Evolutionary conservation across 92 coral and sea anemone genomes (phyloP), one percentile per base, ranked within the genome.

Genomic region (Actinernus sp.): DNA sequence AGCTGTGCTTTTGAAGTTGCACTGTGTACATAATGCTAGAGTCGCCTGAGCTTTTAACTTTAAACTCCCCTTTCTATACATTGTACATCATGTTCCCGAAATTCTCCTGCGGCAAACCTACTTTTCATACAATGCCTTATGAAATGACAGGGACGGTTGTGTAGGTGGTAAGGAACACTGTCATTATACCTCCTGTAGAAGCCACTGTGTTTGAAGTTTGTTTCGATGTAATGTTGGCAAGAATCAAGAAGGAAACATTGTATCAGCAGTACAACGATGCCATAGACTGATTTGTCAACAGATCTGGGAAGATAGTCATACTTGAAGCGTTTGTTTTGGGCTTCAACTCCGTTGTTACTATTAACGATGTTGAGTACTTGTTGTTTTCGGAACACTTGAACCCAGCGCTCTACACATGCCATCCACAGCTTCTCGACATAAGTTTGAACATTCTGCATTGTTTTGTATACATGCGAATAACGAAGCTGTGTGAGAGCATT

Each of bases 331-430:
- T 40, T 39, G 66, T 87, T 87, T 48, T 87, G 93, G 8, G 81
- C 67, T 66, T 87, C 85, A 20, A 78, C 81, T 7, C 72, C 81
- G 44, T 85, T 85, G 56, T 71, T 85, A 7, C 82, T 85, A 58
- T 71, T 85, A 39, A 78, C 77, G 41, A 85, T 78, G 58, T 71
- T 71, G 33, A 60, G 57, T 2, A 53, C 86, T 31, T 85, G 82
- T 31, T 78, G 81, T 47, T 78, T 69, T 23, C 81, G 54, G 55
- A 61, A 84, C n/a, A 48, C 69, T 39, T 78, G 78, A 31, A 78
- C 63, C 82, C 86, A 85, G n/a, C 78, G 67, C 31, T 49, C 37
- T 29, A 39, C 58, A 39, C 86, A 56, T 3, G 68, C 37, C 65
- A 79, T 38, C 87, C 84, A 79, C 22, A 51, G 58, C 20, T 67